These are phyloP conservation scores for Zingel zingel DNA, from an alignment of 2,113 vertebrate species.

Conservation along the genomic window DNA sequence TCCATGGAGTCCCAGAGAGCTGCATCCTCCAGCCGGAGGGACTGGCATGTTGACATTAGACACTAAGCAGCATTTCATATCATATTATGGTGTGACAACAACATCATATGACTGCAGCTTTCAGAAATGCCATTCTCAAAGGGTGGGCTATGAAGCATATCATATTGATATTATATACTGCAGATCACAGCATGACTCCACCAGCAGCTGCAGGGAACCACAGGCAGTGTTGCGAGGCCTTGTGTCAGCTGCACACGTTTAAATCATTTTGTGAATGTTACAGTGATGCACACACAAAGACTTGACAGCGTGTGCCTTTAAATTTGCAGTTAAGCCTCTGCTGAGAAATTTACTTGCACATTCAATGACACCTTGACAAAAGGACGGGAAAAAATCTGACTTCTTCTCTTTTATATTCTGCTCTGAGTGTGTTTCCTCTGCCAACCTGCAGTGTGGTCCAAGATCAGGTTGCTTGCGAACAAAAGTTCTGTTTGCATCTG, in stretches of 20 bases:
- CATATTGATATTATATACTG: constrained; percentile 39
- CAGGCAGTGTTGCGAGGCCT: neutral
- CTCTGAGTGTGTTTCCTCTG: constrained; percentile 4
- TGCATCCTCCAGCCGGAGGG: constrained; percentile 29
- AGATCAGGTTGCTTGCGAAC: constrained; percentile 20
- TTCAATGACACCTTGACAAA: constrained; percentile 33
- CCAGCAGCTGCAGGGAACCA: neutral
- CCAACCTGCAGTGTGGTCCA: neutral
- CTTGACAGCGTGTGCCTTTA: neutral
- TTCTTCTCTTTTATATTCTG: constrained; percentile 2
- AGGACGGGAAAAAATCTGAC: neutral
- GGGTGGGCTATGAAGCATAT: constrained; percentile 31
- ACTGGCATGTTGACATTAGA: constrained; percentile 66
- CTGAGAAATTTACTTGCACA: constrained; percentile 19
- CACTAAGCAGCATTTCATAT: constrained; percentile 63
- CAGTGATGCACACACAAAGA: constrained; percentile 27
- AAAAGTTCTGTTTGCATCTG: constrained; percentile 2
- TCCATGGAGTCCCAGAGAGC: constrained; percentile 50
- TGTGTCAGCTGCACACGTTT: constrained; percentile 22
- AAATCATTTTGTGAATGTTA: constrained; percentile 20
- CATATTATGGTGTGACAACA: constrained; percentile 43
- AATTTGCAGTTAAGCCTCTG: constrained; percentile 19
- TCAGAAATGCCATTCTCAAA: constrained; percentile 55
- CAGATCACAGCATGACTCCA: constrained; percentile 37
- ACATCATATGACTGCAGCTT: constrained; percentile 28